Evolutionary conservation across 92 coral and sea anemone species (phyloP), one percentile per base, ranked within the genome.

Genomic region (Epizoanthus ramosus): DNA sequence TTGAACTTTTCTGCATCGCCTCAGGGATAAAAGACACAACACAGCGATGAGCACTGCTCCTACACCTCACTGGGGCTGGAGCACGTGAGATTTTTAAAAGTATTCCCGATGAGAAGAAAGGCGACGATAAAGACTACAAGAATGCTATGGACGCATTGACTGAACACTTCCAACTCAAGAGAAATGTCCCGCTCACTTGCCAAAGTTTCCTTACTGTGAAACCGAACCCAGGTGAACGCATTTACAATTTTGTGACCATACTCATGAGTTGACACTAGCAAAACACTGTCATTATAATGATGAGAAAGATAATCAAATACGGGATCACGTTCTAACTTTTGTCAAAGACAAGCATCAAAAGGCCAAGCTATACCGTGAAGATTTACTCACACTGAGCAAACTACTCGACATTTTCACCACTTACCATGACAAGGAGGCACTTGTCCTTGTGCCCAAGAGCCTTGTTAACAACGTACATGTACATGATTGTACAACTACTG

Each of bases 51-150:
- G 85, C 88, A 54, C 56, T 84, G 33, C 85, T 86, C 58, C 66
- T 89, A n/a, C 93, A 90, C 22, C 82, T 72, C 12, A 90, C 88
- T 52, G 93, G 90, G 4, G 85, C 83, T 4, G 85, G 85, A 23
- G 77, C 86, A 37, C 18, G 75, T 74, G 84, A 75, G 54, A 80
- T 87, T 61, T 87, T 81, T 58, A 12, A 58, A 8, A 52, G 84
- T 63, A 75, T 77, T 64, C 58, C 84, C 43, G 61, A 21, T 3
- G 81, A 54, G 31, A 75, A 18, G 23, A 77, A 67, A 52, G 91
- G 88, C 63, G 79, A 24, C 37, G 61, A 82, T 8, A 83, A 87
- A 83, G 88, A 88, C 52, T 82, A 80, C 86, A 68, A 75, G 64
- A 82, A 67, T 41, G 84, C 64, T 15, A 84, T 84, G 82, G 85